These are phyloP conservation scores for Achatina immaculata DNA, from an alignment of 1,140 invertebrate species.

Conservation along the genomic window DNA sequence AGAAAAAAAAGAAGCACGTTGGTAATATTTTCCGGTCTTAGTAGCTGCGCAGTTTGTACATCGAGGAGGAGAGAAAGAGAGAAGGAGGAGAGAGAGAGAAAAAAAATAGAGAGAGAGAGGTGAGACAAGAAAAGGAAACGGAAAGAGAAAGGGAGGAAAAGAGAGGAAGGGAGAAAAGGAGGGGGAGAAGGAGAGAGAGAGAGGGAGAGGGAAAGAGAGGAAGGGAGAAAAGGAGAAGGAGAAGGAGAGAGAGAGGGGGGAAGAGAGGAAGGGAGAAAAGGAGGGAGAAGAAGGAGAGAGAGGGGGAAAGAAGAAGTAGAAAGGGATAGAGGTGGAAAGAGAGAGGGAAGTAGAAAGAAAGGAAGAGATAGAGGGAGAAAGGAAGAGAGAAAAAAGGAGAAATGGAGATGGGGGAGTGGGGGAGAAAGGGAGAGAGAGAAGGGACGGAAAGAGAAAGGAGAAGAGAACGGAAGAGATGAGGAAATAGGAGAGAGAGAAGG, in stretches of 20 bases:
- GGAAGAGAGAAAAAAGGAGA: neutral
- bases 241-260: neutral
- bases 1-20: too few relatives aligned
- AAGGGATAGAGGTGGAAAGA: neutral
- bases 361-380: neutral
- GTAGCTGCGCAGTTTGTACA: too few relatives aligned
- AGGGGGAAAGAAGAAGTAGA: conserved; percentile 15
- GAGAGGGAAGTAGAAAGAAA: neutral
- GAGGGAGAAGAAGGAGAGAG: conserved; percentile 9
- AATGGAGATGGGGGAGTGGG: too few relatives aligned
- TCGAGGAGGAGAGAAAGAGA: too few relatives aligned
- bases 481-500: neutral
- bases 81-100: neutral
- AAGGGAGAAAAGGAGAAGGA: neutral
- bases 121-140: neutral
- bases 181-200: neutral
- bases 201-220: conserved; percentile 5
- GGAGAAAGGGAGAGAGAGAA: too few relatives aligned
- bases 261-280: neutral
- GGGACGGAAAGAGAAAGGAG: too few relatives aligned
- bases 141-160: neutral
- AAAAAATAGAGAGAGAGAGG: neutral
- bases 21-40: too few relatives aligned
- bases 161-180: neutral
- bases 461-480: too few relatives aligned